Percentiles rank a stretch among this genome's conserved stretches.
These are phyloP conservation scores for Ophioninae sp. DNA, from an alignment of 2,888 invertebrate genomes.

Conservation along the genomic window DNA sequence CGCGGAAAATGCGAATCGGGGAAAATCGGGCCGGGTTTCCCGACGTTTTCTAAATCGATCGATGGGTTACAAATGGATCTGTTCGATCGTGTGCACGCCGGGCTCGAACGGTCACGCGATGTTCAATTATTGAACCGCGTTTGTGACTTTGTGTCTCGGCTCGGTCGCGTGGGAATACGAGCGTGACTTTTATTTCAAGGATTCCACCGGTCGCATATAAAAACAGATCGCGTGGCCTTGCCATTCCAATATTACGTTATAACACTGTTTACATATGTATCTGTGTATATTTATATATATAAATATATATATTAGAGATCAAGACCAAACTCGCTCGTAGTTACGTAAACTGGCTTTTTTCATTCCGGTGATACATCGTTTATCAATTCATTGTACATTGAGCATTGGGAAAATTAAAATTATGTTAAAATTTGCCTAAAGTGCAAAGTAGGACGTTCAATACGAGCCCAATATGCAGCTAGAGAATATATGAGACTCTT, in stretches of 20 bases:
- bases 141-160: constrained; percentile 12
- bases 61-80: constrained; percentile 47
- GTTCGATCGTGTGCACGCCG: constrained; percentile 28
- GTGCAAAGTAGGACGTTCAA: no score
- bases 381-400: not conserved
- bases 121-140: constrained; percentile 54
- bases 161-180: constrained; percentile 47
- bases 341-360: constrained; percentile 3
- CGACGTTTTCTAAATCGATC: constrained; percentile 29
- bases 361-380: not conserved
- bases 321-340: not conserved
- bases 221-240: constrained; percentile 37
- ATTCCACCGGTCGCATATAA: constrained; percentile 33
- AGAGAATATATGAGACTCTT: no score
- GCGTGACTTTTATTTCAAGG: constrained; percentile 56
- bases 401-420: not conserved
- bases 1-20: not conserved
- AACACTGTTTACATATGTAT: not conserved
- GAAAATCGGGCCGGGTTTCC: constrained; percentile 11
- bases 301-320: no score
- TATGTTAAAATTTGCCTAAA: not conserved
- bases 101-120: constrained; percentile 42
- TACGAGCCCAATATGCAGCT: no score
- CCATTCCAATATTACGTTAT: constrained; percentile 34
- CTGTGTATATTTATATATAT: not conserved